Conservation (phyloP, 2,888 invertebrate genomes). For the Chesias legatella region DNA sequence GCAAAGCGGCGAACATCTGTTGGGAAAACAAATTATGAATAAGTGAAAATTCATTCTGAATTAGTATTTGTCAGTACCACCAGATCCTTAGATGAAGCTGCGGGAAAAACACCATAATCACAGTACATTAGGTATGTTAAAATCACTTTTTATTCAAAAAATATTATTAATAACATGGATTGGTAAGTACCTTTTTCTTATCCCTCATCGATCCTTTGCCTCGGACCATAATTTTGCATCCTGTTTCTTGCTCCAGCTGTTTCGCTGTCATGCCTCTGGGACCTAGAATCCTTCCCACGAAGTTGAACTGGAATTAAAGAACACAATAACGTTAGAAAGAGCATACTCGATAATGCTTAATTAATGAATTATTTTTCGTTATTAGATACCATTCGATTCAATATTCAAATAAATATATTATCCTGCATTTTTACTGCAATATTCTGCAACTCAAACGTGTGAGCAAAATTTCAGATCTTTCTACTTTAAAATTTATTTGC, state of each 20-base stretch:
- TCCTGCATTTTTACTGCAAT: no score
- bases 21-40: constrained; percentile 22
- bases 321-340: constrained; percentile 26
- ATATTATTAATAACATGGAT: no score
- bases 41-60: constrained; percentile 16
- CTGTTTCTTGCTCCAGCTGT: constrained; percentile 99
- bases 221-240: constrained; percentile 99
- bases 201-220: constrained; percentile 99
- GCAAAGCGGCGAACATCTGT: constrained; percentile 20
- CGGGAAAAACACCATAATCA: constrained; percentile 20
- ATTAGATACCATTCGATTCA: no score
- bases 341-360: no score
- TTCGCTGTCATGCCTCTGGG: constrained; percentile 99
- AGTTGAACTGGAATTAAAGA: constrained; percentile 95
- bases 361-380: no score
- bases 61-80: constrained; percentile 22
- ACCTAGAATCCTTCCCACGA: constrained; percentile 99
- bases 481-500: no score
- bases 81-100: constrained; percentile 18
- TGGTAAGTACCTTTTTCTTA: constrained; percentile 99
- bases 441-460: no score
- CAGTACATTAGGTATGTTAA: no score
- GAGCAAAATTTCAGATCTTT: no score
- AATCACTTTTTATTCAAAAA: neutral
- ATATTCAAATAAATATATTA: no score